Conservation (phyloP, 2,888 invertebrate genomes). For the Apotomis turbidana region DNA sequence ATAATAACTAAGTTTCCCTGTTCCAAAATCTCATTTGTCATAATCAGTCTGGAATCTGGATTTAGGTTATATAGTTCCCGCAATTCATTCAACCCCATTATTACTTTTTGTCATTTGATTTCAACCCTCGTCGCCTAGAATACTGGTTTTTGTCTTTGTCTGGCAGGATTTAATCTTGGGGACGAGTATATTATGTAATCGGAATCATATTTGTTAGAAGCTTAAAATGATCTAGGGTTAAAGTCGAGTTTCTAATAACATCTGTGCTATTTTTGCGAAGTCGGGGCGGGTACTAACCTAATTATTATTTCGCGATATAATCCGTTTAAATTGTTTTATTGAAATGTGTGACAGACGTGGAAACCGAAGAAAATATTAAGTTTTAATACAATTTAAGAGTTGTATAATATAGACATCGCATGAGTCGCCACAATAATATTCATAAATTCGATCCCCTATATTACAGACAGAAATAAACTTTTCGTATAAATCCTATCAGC, state of each 20-base stretch:
- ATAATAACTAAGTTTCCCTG: background rate
- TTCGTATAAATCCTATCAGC: slow-evolving; percentile 17
- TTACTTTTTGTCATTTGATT: background rate
- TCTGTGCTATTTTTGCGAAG: no score
- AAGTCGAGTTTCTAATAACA: no score
- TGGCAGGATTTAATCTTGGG: background rate
- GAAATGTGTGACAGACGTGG: no score
- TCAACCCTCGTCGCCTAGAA: background rate
- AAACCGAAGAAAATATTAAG: no score
- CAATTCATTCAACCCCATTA: background rate
- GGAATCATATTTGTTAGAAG: no score
- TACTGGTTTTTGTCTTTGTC: background rate
- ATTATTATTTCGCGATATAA: no score
- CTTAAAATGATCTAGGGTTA: no score
- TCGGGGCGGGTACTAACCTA: no score
- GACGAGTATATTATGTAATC: background rate
- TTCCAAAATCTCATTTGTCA: background rate
- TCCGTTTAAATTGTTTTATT: no score
- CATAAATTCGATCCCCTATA: background rate
- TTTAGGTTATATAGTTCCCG: background rate
- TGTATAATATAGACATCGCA: no score
- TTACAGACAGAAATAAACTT: slow-evolving; percentile 6
- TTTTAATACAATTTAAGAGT: no score
- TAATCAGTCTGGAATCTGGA: background rate
- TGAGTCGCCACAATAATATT: background rate